Base-by-base conservation (phyloP, 1,140 invertebrate genomes). In the Euborellia annulipes region DNA sequence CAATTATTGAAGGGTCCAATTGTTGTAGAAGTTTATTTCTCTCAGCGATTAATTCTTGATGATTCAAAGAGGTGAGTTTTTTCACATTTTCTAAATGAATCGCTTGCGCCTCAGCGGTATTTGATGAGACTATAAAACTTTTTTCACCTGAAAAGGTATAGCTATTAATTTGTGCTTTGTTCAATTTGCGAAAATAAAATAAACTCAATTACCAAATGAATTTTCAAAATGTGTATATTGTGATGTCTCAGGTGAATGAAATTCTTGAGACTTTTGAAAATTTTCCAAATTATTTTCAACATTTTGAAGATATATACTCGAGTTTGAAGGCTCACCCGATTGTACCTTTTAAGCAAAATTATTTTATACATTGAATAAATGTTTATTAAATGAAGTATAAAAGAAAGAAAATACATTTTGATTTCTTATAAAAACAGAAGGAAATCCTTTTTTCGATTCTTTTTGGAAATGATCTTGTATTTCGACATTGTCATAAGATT, bases 1-100 rank as follows among this genome's bases (percentile, higher is more conserved):
- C 64, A n/a, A 84, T 51, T 41, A 81, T 57, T 51, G 70, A 68
- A n/a, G 79, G 73, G 64, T 79, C 77, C 41, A 90, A 57, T 13
- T 61, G 71, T 16, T 71, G 48, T n/a, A 75, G 60, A 2, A 89
- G 54, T 56, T 79, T 76, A 47, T 76, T 58, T 54, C 77, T 73
- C 62, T 87, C 85, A 41, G 71, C 64, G 14, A 83, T 52, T 50
- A 91, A 88, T 55, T 92, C 80, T 47, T 76, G 67, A 48, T 75
- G 58, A 2, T 69, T 71, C 81, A 91, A 85, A 54, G 67, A 56
- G 22, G 63, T 65, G 1, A 91, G 55, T 46, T 72, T 63, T 54
- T 74, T 59, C 1, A 80, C 17, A 64, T 91, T 91, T 63, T 83
- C 76, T 49, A 68, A 56, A 53, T 90, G 82, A 64, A 40, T 70